phyloP scores from a whole-genome alignment of 1,140 invertebrate genomes.

The Scylla paramamosain region DNA sequence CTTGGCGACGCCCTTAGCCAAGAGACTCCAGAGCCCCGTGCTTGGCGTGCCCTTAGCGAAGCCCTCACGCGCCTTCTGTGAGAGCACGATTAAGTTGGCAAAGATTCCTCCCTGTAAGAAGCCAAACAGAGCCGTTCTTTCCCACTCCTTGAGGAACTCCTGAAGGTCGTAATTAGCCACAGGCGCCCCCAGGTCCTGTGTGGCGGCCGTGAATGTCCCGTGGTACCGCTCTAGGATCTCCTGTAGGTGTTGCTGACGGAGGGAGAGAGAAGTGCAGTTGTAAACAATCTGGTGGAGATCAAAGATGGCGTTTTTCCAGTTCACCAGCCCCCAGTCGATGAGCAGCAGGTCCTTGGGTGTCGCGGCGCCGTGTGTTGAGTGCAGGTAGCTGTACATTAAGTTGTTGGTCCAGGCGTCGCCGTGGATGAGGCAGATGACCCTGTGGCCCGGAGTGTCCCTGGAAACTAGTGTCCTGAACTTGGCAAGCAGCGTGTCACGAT shows the following conservation, averaged over 20 bases:
- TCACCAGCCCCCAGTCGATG: neutral
- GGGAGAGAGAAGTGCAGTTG: neutral
- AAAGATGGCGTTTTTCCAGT: neutral
- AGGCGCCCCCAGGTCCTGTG: neutral
- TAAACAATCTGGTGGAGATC: neutral
- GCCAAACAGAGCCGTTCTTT: neutral
- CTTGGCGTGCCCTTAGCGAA: neutral
- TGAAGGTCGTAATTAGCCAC: neutral
- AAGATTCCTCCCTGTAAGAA: neutral
- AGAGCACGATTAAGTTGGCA: neutral
- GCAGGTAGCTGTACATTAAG: neutral
- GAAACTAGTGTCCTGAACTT: neutral
- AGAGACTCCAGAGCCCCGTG: neutral
- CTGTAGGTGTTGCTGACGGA: neutral
- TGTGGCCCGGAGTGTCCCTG: neutral
- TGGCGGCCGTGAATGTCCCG: neutral
- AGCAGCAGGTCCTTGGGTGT: neutral
- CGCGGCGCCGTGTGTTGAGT: neutral
- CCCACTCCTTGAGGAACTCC: neutral
- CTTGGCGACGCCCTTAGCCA: neutral
- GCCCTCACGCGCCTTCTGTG: neutral
- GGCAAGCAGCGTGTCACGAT: neutral
- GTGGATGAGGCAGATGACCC: neutral
- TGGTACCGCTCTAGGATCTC: neutral
- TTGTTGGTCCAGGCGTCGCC: neutral